Evolutionary conservation across 2,113 vertebrate species (phyloP).

Genomic region (Entomyzon cyanotis): DNA sequence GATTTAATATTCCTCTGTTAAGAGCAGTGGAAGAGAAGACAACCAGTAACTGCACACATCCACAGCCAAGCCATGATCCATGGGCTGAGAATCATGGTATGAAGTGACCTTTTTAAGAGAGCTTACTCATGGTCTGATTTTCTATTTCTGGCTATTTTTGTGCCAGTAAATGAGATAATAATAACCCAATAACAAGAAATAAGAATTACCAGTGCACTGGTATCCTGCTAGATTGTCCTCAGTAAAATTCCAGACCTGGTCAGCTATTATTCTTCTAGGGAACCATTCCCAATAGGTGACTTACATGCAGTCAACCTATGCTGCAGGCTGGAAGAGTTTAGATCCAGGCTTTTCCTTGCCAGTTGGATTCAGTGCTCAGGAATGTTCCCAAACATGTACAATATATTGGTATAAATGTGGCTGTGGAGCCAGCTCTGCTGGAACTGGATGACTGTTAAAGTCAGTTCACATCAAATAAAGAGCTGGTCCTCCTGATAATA

Average conservation of each 20-base stretch:
- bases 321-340: background rate
- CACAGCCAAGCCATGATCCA: background rate
- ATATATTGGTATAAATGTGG: background rate
- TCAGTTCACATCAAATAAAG: background rate
- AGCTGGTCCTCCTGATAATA: background rate
- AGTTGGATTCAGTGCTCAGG: background rate
- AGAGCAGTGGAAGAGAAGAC: background rate
- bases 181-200: background rate
- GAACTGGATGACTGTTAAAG: background rate
- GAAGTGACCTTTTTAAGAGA: background rate
- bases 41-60: background rate
- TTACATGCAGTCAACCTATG: background rate
- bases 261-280: background rate
- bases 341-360: background rate
- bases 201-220: background rate
- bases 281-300: background rate
- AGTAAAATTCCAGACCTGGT: background rate
- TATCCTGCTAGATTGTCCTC: background rate
- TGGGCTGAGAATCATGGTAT: background rate
- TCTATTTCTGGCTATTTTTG: background rate
- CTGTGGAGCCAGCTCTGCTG: background rate
- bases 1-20: background rate
- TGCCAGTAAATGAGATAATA: slow-evolving; percentile 1
- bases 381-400: background rate
- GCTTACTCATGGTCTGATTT: background rate